Conservation (phyloP, 2,888 invertebrate genomes). For the Bhutanitis thaidina region DNA sequence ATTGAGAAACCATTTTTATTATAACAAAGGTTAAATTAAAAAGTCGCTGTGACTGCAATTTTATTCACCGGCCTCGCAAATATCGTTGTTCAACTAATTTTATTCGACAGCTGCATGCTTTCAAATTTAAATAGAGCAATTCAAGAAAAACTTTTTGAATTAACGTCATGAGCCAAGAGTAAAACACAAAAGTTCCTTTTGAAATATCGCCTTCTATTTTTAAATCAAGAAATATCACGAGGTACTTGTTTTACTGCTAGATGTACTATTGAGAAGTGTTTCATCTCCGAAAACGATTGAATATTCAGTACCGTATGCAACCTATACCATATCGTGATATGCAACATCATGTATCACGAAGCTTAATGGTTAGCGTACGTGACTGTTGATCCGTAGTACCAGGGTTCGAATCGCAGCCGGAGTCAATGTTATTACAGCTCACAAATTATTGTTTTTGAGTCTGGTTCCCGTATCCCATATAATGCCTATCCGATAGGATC, state of each 20-base stretch:
- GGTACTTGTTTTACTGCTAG: background rate
- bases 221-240: background rate
- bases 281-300: too few species aligned
- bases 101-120: constrained; percentile 13
- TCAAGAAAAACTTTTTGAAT: constrained; percentile 5
- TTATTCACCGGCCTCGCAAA: constrained; percentile 9
- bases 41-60: background rate
- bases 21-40: background rate
- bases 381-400: too few species aligned
- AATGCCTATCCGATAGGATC: too few species aligned
- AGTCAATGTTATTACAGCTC: too few species aligned
- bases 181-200: constrained; percentile 5
- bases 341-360: too few species aligned
- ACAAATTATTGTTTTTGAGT: too few species aligned
- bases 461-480: too few species aligned
- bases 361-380: too few species aligned
- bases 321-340: too few species aligned
- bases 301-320: too few species aligned
- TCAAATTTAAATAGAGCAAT: constrained; percentile 1
- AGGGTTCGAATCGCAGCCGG: too few species aligned
- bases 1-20: constrained; percentile 26
- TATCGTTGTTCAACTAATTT: constrained; percentile 30
- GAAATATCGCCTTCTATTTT: background rate
- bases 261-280: too few species aligned
- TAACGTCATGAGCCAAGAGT: background rate